Percentiles rank a stretch among this genome's conserved stretches.
Evolutionary conservation across 2,797 vertebrate genomes (phyloP).

Genomic region (Lacerta bilineata): DNA sequence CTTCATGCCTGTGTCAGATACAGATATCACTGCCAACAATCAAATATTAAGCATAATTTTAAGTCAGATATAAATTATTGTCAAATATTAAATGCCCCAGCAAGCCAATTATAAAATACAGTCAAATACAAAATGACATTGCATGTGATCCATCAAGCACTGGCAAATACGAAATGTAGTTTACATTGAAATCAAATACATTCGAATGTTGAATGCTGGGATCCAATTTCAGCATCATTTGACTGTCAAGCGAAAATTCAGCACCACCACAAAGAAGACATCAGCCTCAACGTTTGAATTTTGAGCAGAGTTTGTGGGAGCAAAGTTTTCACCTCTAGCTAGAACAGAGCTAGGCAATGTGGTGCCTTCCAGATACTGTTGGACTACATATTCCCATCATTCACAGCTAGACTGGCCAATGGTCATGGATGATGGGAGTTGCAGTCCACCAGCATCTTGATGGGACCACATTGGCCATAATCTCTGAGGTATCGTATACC

Average conservation of each 20-base stretch:
- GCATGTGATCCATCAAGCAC: neutral
- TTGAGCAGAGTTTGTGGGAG: neutral
- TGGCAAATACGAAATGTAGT: neutral
- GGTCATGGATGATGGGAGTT: no score
- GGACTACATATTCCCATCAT: no score
- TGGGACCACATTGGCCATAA: neutral
- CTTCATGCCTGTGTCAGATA: neutral
- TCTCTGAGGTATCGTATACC: no score
- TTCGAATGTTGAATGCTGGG: neutral
- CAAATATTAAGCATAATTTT: neutral
- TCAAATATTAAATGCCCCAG: neutral
- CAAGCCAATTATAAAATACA: neutral
- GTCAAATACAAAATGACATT: neutral
- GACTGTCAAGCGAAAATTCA: neutral
- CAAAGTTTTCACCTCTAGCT: neutral
- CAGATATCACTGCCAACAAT: no score
- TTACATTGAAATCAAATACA: neutral
- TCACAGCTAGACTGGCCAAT: no score
- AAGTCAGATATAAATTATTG: neutral
- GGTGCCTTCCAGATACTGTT: neutral
- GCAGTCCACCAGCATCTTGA: no score
- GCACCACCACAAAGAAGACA: neutral
- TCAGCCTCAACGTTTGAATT: neutral
- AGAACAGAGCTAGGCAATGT: no score
- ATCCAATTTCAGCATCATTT: neutral